Evolutionary conservation across 2,113 vertebrate species (phyloP).

Genomic region (Perccottus glenii): DNA sequence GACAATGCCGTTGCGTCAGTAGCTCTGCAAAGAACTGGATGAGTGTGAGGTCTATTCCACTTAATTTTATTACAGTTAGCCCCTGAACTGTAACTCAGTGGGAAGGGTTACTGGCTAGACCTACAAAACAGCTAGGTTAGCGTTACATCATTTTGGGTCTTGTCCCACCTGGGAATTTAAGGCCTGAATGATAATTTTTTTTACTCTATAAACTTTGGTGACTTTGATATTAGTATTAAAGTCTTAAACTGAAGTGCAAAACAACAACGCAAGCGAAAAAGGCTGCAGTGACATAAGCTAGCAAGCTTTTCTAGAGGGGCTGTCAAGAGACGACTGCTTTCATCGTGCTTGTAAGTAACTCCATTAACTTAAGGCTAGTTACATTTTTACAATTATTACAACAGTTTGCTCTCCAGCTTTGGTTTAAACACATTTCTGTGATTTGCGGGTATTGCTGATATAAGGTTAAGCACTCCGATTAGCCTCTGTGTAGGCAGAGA

Average conservation of each 20-base stretch:
- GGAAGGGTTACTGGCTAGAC: conserved; percentile 41
- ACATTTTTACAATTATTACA: not conserved
- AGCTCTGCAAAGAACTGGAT: conserved; percentile 53
- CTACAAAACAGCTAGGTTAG: conserved; percentile 50
- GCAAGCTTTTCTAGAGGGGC: conserved; percentile 23
- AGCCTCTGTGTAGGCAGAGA: not conserved
- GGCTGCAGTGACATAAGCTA: conserved; percentile 38
- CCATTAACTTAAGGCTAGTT: not conserved
- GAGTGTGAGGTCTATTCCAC: not conserved
- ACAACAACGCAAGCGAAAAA: conserved; percentile 1
- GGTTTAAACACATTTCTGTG: not conserved
- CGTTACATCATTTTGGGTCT: conserved; percentile 67
- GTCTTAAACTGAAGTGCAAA: conserved; percentile 9
- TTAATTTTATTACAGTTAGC: not conserved
- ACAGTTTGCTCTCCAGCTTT: not conserved
- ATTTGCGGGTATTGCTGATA: not conserved
- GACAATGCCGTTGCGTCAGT: not conserved
- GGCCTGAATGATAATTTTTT: conserved; percentile 4
- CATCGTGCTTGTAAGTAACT: conserved; percentile 62
- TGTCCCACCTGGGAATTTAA: conserved; percentile 47
- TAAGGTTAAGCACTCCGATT: not conserved
- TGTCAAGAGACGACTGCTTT: conserved; percentile 50
- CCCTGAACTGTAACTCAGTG: not conserved
- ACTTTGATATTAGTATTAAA: conserved; percentile 33
- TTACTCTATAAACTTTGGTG: not conserved